A percentile compares a stretch with the other conserved stretches of the same genome.
These are phyloP conservation scores for Acromyrmex echinatior DNA, from an alignment of 1,140 invertebrate genomes.

Conservation along the genomic window DNA sequence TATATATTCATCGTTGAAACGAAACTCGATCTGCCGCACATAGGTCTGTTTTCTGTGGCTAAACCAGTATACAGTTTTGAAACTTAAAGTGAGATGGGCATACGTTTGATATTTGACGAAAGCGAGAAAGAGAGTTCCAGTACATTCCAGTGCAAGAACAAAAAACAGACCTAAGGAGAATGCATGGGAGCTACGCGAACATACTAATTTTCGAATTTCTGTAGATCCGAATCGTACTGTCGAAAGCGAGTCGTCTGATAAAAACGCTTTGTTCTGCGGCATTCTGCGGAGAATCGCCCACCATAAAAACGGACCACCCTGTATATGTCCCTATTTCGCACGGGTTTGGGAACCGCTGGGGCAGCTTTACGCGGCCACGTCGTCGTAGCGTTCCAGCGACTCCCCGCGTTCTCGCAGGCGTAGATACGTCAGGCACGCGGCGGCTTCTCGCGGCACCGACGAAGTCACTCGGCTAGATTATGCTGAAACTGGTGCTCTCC, in stretches of 20 bases:
- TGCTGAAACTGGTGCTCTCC: conserved; percentile 82
- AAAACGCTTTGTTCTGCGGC: neutral
- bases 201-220: neutral
- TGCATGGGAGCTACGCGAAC: neutral
- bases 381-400: conserved; percentile 49
- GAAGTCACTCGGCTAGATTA: conserved; percentile 80
- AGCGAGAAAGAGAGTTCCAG: too few species aligned
- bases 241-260: neutral
- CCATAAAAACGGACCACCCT: conserved; percentile 16
- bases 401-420: conserved; percentile 48
- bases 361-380: conserved; percentile 45
- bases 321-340: conserved; percentile 13
- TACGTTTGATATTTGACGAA: too few species aligned
- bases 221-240: neutral
- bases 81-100: too few species aligned
- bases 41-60: too few species aligned
- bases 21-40: neutral
- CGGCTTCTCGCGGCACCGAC: conserved; percentile 52
- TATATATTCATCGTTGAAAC: neutral
- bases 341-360: conserved; percentile 46
- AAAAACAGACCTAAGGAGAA: too few species aligned
- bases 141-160: too few species aligned
- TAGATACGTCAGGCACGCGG: conserved; percentile 66
- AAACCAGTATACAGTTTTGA: too few species aligned
- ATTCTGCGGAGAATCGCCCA: neutral